A percentile compares a stretch with the other conserved stretches of the same genome.
These are phyloP conservation scores for Patagioenas fasciata DNA, from an alignment of 2,113 vertebrate genomes.

Conservation along the genomic window DNA sequence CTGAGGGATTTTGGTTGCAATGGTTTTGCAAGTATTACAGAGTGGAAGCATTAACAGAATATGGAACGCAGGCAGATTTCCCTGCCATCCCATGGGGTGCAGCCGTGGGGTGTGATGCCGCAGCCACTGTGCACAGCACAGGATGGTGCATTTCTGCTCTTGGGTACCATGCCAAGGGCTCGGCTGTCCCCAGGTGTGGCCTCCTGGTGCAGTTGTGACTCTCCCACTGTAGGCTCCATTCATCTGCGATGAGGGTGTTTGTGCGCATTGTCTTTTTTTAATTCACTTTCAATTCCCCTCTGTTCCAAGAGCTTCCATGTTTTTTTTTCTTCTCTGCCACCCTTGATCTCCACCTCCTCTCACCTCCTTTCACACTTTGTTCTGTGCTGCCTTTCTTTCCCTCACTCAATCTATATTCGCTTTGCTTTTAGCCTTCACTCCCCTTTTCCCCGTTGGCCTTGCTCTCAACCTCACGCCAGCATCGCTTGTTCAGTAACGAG, in stretches of 20 bases:
- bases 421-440: not conserved
- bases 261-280: not conserved
- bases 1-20: not conserved
- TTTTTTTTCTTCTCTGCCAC: not conserved
- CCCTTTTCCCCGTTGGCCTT: not conserved
- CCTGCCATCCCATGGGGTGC: rapidly evolving
- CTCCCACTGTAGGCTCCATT: not conserved
- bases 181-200: not conserved
- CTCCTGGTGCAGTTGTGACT: not conserved
- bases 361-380: not conserved
- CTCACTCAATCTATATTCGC: not conserved
- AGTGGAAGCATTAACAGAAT: not conserved
- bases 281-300: not conserved
- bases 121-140: rapidly evolving
- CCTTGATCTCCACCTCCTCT: not conserved
- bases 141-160: rapidly evolving
- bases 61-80: not conserved
- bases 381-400: not conserved
- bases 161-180: not conserved
- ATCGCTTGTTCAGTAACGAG: rapidly evolving
- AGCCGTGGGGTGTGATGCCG: no score
- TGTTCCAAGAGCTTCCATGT: not conserved
- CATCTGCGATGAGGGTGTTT: no score
- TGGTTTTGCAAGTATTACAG: not conserved
- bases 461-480: not conserved